phyloP scores from a whole-genome alignment of 1,140 invertebrate genomes.

The Monochamus saltuarius region DNA sequence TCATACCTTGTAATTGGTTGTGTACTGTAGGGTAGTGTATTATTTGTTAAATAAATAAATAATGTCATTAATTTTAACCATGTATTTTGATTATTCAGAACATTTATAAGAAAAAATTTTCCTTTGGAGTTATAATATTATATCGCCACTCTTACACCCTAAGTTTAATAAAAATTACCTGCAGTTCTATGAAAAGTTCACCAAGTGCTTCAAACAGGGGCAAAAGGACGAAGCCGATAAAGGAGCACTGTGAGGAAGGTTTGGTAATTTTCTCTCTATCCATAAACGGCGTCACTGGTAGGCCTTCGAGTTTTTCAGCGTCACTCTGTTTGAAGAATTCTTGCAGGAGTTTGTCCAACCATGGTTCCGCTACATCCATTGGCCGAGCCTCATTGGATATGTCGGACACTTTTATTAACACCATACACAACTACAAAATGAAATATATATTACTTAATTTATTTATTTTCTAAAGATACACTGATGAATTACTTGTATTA shows the following conservation, averaged over 20 bases:
- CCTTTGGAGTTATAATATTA: too few relatives aligned
- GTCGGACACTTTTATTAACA: slow-evolving; percentile 84
- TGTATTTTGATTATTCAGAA: too few relatives aligned
- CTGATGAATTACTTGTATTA: too few relatives aligned
- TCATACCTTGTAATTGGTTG: too few relatives aligned
- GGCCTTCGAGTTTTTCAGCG: slow-evolving; percentile 78
- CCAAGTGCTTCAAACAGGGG: slow-evolving; percentile 78
- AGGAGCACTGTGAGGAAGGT: slow-evolving; percentile 81
- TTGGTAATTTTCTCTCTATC: slow-evolving; percentile 88
- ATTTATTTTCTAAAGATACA: too few relatives aligned
- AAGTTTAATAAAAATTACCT: slow-evolving; percentile 55
- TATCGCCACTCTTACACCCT: too few relatives aligned
- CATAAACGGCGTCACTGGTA: slow-evolving; percentile 87
- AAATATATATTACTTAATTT: too few relatives aligned
- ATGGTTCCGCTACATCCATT: slow-evolving; percentile 82
- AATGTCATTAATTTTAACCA: too few relatives aligned
- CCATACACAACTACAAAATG: slow-evolving; percentile 71
- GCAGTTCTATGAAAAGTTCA: slow-evolving; percentile 69
- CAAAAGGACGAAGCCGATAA: slow-evolving; percentile 80
- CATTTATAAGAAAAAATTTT: too few relatives aligned
- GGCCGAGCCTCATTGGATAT: slow-evolving; percentile 86
- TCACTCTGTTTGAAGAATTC: slow-evolving; percentile 84
- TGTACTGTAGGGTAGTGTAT: too few relatives aligned
- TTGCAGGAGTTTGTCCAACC: slow-evolving; percentile 77
- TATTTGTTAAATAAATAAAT: too few relatives aligned